Conservation (phyloP, 1,140 invertebrate genomes). For the Drusus annulatus region DNA sequence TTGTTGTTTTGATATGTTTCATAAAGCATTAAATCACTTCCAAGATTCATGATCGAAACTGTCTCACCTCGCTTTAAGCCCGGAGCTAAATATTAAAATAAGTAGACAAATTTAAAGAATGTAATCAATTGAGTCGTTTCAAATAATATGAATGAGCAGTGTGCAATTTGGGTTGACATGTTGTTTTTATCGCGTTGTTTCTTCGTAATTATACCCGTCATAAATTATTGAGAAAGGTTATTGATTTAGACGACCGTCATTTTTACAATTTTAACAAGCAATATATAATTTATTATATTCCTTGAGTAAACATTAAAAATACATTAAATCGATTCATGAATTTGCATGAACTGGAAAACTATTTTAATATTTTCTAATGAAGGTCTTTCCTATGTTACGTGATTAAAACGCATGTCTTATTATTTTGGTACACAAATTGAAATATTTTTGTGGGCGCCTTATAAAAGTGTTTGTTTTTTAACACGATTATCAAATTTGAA, state of each 20-base stretch:
- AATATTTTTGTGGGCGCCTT: too few relatives aligned
- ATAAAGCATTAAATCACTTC: neutral
- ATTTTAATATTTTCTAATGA: neutral
- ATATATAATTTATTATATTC: slow-evolving; percentile 16
- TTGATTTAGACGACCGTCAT: slow-evolving; percentile 38
- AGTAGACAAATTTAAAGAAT: neutral
- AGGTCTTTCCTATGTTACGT: slow-evolving; percentile 5
- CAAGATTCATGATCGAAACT: neutral
- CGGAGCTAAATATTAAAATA: neutral
- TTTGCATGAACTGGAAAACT: neutral
- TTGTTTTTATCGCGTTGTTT: neutral
- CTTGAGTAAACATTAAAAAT: neutral
- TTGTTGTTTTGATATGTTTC: too few relatives aligned
- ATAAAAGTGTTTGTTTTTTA: too few relatives aligned
- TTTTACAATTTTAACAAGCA: slow-evolving; percentile 3
- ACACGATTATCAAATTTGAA: too few relatives aligned
- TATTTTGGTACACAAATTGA: too few relatives aligned
- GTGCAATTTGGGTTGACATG: slow-evolving; percentile 28
- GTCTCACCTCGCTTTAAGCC: slow-evolving; percentile 28
- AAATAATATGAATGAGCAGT: slow-evolving; percentile 12
- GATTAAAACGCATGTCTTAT: neutral
- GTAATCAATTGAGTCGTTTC: slow-evolving; percentile 19
- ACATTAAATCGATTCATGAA: slow-evolving; percentile 1
- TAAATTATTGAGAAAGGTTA: neutral
- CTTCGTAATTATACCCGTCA: neutral